Percentiles rank a stretch among this genome's conserved stretches.
phyloP scores from a whole-genome alignment of 2,797 vertebrate species.

The Lacerta bilineata region DNA sequence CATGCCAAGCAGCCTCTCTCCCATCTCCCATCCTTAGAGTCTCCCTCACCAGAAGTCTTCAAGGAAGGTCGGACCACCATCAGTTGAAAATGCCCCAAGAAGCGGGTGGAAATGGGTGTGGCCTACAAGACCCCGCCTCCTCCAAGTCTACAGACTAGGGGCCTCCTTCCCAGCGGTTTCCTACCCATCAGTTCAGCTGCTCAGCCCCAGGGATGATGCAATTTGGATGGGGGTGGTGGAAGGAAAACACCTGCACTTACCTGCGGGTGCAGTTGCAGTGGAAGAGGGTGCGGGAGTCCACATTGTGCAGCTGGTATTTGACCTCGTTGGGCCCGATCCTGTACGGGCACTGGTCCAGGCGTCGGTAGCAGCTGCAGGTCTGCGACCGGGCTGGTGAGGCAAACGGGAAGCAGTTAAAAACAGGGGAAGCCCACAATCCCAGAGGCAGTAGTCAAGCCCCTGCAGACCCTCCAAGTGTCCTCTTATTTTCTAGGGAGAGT shows the following conservation, averaged over 20 bases:
- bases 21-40: background rate
- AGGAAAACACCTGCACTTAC: conserved; percentile 64
- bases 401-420: rapidly evolving
- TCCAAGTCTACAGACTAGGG: too few relatives aligned
- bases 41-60: too few relatives aligned
- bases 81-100: background rate
- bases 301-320: conserved; percentile 83
- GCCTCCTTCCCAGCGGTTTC: too few relatives aligned
- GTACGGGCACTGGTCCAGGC: conserved; percentile 80
- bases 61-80: background rate
- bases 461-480: background rate
- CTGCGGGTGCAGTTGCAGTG: conserved; percentile 88
- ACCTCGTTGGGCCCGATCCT: conserved; percentile 79
- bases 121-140: background rate
- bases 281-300: conserved; percentile 77
- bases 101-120: too few relatives aligned
- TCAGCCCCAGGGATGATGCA: background rate
- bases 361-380: conserved; percentile 77
- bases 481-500: too few relatives aligned
- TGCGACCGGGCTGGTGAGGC: conserved; percentile 56
- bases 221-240: too few relatives aligned
- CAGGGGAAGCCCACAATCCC: background rate
- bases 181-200: too few relatives aligned
- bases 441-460: background rate
- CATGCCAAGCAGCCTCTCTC: background rate